phyloP scores from a whole-genome alignment of 2,888 invertebrate species.

The Coenonympha arcania region DNA sequence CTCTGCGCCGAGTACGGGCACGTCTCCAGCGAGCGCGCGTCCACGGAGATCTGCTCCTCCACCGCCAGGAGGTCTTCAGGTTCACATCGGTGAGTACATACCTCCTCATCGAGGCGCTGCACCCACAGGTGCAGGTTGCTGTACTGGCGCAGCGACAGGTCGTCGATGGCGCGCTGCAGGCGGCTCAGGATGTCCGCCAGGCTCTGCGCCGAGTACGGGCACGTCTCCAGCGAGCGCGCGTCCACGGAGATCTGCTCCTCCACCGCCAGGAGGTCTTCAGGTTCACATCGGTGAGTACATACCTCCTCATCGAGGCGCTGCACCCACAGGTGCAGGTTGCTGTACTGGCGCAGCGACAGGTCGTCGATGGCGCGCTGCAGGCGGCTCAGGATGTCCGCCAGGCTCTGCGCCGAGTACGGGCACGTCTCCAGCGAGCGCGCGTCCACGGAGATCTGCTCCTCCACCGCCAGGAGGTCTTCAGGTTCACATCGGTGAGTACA shows the following conservation, averaged over 20 bases:
- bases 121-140: slow-evolving; percentile 99
- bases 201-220: slow-evolving; percentile 94
- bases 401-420: slow-evolving; percentile 93
- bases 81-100: no score
- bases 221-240: slow-evolving; percentile 95
- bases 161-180: slow-evolving; percentile 98
- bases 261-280: slow-evolving; percentile 94
- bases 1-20: slow-evolving; percentile 97
- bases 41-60: slow-evolving; percentile 96
- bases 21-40: slow-evolving; percentile 95
- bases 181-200: slow-evolving; percentile 94
- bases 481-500: no score
- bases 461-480: slow-evolving; percentile 95
- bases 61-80: slow-evolving; percentile 95
- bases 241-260: slow-evolving; percentile 98
- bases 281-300: no score
- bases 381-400: slow-evolving; percentile 93
- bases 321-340: slow-evolving; percentile 98
- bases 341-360: slow-evolving; percentile 95
- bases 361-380: slow-evolving; percentile 99
- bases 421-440: slow-evolving; percentile 97
- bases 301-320: slow-evolving; percentile 93
- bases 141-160: slow-evolving; percentile 95
- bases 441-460: slow-evolving; percentile 97
- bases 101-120: slow-evolving; percentile 92